A percentile compares a stretch with the other conserved stretches of the same genome.
These are phyloP conservation scores for Lacanobia wlatinum DNA, from an alignment of 2,888 invertebrate genomes.

Conservation along the genomic window DNA sequence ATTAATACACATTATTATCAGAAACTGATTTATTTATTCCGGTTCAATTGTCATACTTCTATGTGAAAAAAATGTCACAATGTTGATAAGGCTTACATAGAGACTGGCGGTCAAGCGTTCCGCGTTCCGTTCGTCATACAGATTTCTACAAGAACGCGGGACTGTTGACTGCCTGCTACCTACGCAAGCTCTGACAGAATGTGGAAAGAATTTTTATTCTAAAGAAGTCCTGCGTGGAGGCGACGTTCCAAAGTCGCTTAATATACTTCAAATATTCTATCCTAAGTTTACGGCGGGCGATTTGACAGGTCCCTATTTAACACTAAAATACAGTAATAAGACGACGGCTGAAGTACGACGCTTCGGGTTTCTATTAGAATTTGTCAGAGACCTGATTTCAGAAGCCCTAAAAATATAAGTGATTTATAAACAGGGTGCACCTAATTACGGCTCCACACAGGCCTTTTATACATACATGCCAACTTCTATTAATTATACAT, in stretches of 20 bases:
- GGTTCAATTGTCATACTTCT: constrained; percentile 81
- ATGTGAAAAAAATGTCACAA: constrained; percentile 73
- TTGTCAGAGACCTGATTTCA: constrained; percentile 60
- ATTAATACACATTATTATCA: constrained; percentile 73
- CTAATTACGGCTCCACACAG: constrained; percentile 79
- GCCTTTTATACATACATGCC: constrained; percentile 68
- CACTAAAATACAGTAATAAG: constrained; percentile 57
- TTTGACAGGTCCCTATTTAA: constrained; percentile 64
- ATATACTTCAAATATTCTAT: constrained; percentile 67
- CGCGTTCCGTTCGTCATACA: background rate
- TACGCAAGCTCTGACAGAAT: constrained; percentile 62
- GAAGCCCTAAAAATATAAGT: constrained; percentile 70
- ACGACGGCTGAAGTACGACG: constrained; percentile 31
- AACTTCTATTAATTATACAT: constrained; percentile 58
- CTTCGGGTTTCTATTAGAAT: constrained; percentile 41
- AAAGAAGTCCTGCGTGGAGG: constrained; percentile 79
- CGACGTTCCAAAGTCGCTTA: constrained; percentile 64
- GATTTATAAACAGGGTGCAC: constrained; percentile 74
- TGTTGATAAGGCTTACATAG: constrained; percentile 62
- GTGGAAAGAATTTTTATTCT: constrained; percentile 64
- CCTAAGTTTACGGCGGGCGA: constrained; percentile 71
- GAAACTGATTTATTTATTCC: constrained; percentile 79
- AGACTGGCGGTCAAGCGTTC: constrained; percentile 24
- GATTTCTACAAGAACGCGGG: background rate
- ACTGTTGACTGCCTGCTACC: constrained; percentile 31